Evolutionary conservation across 2,113 vertebrate species (phyloP).

Genomic region (Chinchilla lanigera): DNA sequence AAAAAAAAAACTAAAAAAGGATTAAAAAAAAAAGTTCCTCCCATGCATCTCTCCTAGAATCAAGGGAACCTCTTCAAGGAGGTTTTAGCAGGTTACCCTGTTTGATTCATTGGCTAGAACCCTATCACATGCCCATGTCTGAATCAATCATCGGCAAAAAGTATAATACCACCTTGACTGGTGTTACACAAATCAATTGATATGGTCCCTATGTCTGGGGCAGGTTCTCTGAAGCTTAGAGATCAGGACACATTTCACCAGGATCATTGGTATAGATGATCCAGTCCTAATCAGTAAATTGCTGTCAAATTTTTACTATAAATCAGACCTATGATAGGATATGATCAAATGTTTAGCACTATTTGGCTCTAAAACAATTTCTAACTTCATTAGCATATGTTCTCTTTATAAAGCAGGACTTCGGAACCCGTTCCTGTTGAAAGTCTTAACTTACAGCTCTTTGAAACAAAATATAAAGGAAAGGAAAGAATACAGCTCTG

Average conservation of each 20-base stretch:
- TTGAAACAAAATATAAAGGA: conserved; percentile 50
- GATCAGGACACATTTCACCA: background rate
- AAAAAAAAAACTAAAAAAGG: too few species aligned
- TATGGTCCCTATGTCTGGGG: background rate
- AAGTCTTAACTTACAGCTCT: conserved; percentile 27
- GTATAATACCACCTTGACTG: background rate
- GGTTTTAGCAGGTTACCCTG: background rate
- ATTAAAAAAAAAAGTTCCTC: conserved; percentile 16
- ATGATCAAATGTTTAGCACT: background rate
- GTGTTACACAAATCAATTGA: background rate
- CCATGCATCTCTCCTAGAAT: background rate
- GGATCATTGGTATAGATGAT: background rate
- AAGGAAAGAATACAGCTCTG: conserved; percentile 51
- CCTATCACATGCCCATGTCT: background rate
- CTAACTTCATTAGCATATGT: background rate
- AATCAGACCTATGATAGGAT: background rate
- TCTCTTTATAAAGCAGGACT: conserved; percentile 21
- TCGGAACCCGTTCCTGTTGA: conserved; percentile 11
- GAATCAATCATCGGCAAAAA: background rate
- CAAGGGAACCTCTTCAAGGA: background rate
- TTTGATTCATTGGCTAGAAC: background rate
- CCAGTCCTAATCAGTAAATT: background rate
- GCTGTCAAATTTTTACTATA: background rate
- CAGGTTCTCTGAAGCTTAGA: conserved; percentile 1
- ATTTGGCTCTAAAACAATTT: conserved; percentile 46